phyloP scores from a whole-genome alignment of 53 echinoderm and acorn worm genomes.

The Apostichopus leukothele region DNA sequence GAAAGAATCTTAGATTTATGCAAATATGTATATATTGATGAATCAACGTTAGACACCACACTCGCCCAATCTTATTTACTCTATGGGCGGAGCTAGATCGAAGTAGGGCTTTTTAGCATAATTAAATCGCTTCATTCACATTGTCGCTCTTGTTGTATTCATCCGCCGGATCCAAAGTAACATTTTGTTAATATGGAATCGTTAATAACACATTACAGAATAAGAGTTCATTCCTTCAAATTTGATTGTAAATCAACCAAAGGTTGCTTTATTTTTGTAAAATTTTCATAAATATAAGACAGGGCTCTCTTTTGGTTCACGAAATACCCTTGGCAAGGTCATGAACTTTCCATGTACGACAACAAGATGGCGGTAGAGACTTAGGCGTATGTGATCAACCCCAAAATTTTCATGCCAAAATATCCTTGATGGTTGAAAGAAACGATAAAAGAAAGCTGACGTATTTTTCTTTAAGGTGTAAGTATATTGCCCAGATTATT shows the following conservation, averaged over 20 bases:
- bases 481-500: conserved; percentile 35
- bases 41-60: not conserved
- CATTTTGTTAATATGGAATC: conserved; percentile 8
- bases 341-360: conserved; percentile 48
- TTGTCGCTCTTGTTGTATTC: conserved; percentile 33
- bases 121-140: conserved; percentile 50
- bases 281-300: not conserved
- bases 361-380: conserved; percentile 52
- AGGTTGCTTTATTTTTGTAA: not conserved
- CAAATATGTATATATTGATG: not conserved
- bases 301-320: conserved; percentile 34
- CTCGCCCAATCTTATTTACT: conserved; percentile 24
- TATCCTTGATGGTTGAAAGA: conserved; percentile 46
- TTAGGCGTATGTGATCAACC: conserved; percentile 53
- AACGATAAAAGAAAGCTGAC: conserved; percentile 36
- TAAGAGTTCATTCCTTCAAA: not conserved
- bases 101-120: conserved; percentile 35
- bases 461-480: conserved; percentile 47
- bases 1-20: too few relatives aligned
- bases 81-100: conserved; percentile 43
- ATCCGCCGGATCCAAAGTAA: conserved; percentile 42
- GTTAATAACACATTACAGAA: not conserved
- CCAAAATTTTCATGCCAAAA: conserved; percentile 34
- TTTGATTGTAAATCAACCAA: not conserved
- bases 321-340: conserved; percentile 41